Evolutionary conservation across 53 echinoderm and acorn worm species (phyloP).

Genomic region (Temnopleurus reevesii): DNA sequence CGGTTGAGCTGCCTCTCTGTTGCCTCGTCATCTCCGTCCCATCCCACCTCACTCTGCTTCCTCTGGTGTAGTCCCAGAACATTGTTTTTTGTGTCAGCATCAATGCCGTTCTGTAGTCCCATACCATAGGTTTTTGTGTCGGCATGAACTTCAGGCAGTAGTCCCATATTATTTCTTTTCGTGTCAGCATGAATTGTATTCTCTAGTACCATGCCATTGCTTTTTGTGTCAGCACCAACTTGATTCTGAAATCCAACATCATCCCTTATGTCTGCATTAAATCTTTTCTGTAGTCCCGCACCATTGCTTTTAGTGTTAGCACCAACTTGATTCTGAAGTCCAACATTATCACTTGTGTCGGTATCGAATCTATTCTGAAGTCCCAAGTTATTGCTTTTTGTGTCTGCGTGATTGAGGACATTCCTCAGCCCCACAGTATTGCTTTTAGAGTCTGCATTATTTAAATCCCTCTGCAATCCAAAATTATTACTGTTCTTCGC

Average conservation of each 20-base stretch:
- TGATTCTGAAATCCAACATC: neutral
- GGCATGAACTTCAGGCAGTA: no score
- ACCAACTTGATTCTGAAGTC: neutral
- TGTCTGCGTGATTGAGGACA: neutral
- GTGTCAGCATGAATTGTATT: neutral
- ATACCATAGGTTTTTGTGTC: no score
- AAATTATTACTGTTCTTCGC: neutral
- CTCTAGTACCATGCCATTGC: conserved; percentile 12
- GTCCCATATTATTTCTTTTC: neutral
- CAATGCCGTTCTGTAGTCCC: neutral
- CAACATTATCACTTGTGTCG: no score
- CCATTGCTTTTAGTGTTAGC: no score
- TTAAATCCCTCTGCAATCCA: neutral
- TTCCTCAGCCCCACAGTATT: conserved; percentile 30
- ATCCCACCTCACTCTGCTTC: neutral
- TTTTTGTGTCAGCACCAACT: neutral
- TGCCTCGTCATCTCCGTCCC: neutral
- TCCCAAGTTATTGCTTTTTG: neutral
- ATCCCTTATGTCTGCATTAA: neutral
- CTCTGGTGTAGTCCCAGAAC: neutral
- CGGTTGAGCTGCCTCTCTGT: neutral
- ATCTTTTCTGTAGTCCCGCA: neutral
- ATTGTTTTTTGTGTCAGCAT: no score
- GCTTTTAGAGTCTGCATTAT: neutral
- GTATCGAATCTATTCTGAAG: no score